phyloP scores from a whole-genome alignment of 2,888 invertebrate species.

The Meloe dianella region DNA sequence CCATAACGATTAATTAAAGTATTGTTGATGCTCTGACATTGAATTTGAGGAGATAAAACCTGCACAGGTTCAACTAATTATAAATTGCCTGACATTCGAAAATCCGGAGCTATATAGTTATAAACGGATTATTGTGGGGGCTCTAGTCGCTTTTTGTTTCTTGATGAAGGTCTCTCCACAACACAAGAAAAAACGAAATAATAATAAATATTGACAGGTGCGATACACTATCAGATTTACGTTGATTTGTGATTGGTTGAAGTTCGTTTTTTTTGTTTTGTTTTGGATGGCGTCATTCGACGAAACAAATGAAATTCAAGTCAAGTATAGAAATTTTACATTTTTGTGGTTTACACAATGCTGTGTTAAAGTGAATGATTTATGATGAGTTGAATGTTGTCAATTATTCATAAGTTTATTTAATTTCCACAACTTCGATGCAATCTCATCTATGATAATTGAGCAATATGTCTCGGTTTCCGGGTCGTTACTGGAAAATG shows the following conservation, averaged over 20 bases:
- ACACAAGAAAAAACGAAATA: neutral
- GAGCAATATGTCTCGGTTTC: too few species aligned
- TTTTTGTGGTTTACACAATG: neutral
- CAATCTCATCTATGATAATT: neutral
- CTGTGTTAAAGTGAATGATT: neutral
- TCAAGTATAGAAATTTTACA: neutral
- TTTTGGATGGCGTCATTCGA: neutral
- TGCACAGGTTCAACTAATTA: conserved; percentile 44
- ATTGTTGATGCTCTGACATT: conserved; percentile 48
- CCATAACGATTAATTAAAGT: conserved; percentile 45
- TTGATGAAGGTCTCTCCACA: conserved; percentile 32
- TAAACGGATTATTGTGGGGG: conserved; percentile 28
- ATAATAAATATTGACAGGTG: conserved; percentile 7
- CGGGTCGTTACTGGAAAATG: neutral
- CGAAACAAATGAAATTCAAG: neutral
- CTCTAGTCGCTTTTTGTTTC: neutral
- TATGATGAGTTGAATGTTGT: neutral
- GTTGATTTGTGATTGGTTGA: neutral
- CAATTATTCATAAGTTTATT: neutral
- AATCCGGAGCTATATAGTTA: conserved; percentile 27
- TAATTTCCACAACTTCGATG: neutral
- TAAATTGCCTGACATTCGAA: conserved; percentile 39
- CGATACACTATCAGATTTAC: conserved; percentile 5
- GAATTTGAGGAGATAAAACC: conserved; percentile 45
- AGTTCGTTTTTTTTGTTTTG: neutral